Evolutionary conservation across 2,888 invertebrate genomes (phyloP).

Genomic region (Melinopterus prodromus): DNA sequence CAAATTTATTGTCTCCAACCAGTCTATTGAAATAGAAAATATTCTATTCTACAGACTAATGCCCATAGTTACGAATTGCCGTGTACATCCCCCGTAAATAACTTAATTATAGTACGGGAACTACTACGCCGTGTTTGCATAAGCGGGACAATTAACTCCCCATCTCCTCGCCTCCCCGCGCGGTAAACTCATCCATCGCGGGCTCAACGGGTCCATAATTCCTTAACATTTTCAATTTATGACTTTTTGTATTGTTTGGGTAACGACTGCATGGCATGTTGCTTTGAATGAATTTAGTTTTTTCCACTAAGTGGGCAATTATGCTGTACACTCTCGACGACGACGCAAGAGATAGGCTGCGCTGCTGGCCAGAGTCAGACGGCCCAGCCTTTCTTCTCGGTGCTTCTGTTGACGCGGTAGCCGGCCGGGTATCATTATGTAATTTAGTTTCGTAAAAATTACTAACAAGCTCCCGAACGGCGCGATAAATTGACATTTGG

Average conservation of each 20-base stretch:
- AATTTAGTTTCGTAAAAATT: background rate
- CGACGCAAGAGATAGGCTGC: too few relatives aligned
- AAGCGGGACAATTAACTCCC: background rate
- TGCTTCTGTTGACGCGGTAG: background rate
- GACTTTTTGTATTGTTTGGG: conserved; percentile 4
- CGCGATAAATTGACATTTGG: background rate
- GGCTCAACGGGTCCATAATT: background rate
- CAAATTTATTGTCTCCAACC: too few relatives aligned
- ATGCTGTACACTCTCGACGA: background rate
- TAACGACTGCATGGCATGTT: conserved; percentile 4
- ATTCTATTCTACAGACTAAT: too few relatives aligned
- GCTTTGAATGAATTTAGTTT: conserved; percentile 4
- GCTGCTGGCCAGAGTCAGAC: background rate
- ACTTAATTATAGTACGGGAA: background rate
- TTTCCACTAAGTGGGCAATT: background rate
- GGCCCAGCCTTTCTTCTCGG: background rate
- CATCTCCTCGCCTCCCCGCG: background rate
- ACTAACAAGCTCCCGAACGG: background rate
- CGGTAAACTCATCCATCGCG: background rate
- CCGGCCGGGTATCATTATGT: background rate
- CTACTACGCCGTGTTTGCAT: background rate
- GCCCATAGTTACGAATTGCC: background rate
- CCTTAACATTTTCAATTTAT: background rate
- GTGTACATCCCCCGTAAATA: background rate
- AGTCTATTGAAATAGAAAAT: too few relatives aligned